Evolutionary conservation across 2,888 invertebrate genomes (phyloP).

Genomic region (Patella depressa): DNA sequence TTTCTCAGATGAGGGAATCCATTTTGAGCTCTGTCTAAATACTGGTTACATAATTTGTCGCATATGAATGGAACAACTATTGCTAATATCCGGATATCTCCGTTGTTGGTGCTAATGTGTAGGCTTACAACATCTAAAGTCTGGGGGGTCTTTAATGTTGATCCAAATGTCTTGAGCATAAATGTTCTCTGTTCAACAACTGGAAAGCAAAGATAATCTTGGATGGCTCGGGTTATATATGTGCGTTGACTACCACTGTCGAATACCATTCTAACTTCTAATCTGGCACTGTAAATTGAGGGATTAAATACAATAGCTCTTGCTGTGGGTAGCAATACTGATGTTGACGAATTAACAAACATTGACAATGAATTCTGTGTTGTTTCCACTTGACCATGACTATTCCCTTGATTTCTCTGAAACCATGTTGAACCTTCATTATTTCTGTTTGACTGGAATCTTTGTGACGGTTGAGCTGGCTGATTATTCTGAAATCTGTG

Average conservation of each 20-base stretch:
- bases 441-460: too few species aligned
- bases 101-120: background rate
- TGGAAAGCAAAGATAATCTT: background rate
- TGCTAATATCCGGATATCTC: background rate
- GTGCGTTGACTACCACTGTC: background rate
- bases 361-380: background rate
- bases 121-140: background rate
- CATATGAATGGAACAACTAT: background rate
- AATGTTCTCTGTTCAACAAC: background rate
- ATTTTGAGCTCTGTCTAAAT: background rate
- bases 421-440: too few species aligned
- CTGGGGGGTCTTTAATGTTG: background rate
- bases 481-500: background rate
- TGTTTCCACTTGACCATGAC: too few species aligned
- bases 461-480: background rate
- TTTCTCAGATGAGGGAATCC: background rate
- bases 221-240: background rate
- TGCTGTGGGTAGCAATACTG: background rate
- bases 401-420: too few species aligned
- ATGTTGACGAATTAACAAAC: background rate
- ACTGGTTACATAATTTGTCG: background rate
- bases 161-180: background rate
- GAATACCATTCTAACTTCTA: background rate
- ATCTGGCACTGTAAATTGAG: background rate
- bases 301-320: background rate